phyloP scores from a whole-genome alignment of 1,140 invertebrate species.

The Dryas iulia region DNA sequence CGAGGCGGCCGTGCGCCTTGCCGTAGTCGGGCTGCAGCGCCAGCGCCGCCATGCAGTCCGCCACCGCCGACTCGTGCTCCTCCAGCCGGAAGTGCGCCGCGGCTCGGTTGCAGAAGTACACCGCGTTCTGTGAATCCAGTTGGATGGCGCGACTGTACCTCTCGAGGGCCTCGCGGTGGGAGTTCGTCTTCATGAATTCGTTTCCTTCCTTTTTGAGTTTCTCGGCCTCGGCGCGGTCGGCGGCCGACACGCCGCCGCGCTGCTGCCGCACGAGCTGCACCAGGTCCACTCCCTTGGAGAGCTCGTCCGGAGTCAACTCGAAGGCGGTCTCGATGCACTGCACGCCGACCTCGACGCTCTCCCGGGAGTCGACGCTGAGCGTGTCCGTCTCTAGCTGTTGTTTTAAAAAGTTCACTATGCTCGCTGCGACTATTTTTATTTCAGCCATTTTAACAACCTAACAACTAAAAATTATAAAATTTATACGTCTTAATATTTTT shows the following conservation, averaged over 20 bases:
- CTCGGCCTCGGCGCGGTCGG: constrained; percentile 83
- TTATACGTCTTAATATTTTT: constrained; percentile 12
- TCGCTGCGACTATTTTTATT: constrained; percentile 69
- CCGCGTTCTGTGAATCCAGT: constrained; percentile 91
- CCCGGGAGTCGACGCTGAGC: constrained; percentile 83
- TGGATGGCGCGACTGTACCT: constrained; percentile 93
- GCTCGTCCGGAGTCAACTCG: constrained; percentile 81
- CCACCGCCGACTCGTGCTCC: constrained; percentile 89
- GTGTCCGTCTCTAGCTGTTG: constrained; percentile 63
- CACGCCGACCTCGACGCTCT: constrained; percentile 89
- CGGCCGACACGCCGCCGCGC: constrained; percentile 26
- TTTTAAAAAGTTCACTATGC: constrained; percentile 73
- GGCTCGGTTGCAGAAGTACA: constrained; percentile 97
- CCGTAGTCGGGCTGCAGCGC: constrained; percentile 94
- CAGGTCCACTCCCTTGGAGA: constrained; percentile 65
- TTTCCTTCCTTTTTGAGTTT: constrained; percentile 92
- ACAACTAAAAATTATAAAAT: constrained; percentile 17
- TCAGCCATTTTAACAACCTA: constrained; percentile 59
- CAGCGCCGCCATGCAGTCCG: constrained; percentile 94
- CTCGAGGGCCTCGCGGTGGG: constrained; percentile 89
- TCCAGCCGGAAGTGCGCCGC: constrained; percentile 94
- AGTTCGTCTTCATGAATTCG: constrained; percentile 90
- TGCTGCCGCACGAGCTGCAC: constrained; percentile 73
- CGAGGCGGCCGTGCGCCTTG: constrained; percentile 96
- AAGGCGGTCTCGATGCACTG: constrained; percentile 94